A percentile compares a stretch with the other conserved stretches of the same genome.
phyloP scores from a whole-genome alignment of 2,888 invertebrate species.

The Ceraclea dissimilis region DNA sequence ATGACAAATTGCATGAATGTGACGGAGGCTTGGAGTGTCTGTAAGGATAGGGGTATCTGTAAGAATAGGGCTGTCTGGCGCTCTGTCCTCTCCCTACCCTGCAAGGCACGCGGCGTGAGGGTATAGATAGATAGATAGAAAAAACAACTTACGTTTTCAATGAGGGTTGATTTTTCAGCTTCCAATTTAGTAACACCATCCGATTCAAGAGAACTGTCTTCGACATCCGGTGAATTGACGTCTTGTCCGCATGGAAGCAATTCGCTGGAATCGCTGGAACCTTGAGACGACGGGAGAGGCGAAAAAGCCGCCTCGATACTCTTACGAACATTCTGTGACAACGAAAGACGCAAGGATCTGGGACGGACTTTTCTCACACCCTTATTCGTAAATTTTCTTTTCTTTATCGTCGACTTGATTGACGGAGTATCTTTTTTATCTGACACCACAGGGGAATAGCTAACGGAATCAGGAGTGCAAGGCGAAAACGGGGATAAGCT shows the following conservation, averaged over 20 bases:
- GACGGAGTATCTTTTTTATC: background rate
- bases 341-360: constrained; percentile 10
- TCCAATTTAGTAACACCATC: background rate
- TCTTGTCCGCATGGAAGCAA: constrained; percentile 15
- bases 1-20: too few species aligned
- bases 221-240: background rate
- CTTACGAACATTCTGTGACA: background rate
- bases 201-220: background rate
- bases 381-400: constrained; percentile 10
- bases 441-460: background rate
- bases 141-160: background rate
- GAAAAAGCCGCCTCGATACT: background rate
- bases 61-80: background rate
- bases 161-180: background rate
- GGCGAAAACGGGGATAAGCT: constrained; percentile 20
- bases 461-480: background rate
- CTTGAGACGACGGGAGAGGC: constrained; percentile 9
- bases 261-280: constrained; percentile 17
- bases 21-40: too few species aligned
- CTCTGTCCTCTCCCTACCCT: too few species aligned
- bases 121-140: too few species aligned
- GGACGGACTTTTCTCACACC: constrained; percentile 9
- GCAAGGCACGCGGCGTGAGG: too few species aligned
- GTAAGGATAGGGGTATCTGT: background rate
- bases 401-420: constrained; percentile 14